Evolutionary conservation across 2,797 vertebrate genomes (phyloP).

Genomic region (Falco columbarius): DNA sequence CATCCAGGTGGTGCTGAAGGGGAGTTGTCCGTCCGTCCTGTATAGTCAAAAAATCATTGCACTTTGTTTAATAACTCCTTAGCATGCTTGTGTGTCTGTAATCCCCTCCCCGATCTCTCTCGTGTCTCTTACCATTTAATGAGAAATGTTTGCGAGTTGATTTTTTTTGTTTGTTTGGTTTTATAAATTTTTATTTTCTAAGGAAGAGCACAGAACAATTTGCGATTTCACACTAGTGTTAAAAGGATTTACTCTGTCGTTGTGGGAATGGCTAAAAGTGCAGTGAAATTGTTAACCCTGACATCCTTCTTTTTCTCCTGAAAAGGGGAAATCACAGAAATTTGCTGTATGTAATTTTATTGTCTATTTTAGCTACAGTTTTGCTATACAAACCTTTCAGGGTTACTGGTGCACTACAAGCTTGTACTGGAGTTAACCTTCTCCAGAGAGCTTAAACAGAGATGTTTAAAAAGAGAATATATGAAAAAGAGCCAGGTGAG

Average conservation of each 20-base stretch:
- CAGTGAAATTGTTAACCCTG: constrained; percentile 49
- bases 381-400: neutral
- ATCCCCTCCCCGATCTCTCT: neutral
- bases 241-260: constrained; percentile 66
- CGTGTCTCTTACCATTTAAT: constrained; percentile 50
- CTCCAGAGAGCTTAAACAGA: constrained; percentile 4
- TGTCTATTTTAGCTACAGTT: constrained; percentile 50
- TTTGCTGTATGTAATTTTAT: constrained; percentile 24
- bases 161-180: neutral
- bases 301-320: neutral
- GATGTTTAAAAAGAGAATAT: neutral
- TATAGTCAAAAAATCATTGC: constrained; percentile 50
- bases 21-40: constrained; percentile 29
- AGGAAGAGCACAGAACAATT: constrained; percentile 73
- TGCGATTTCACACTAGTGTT: constrained; percentile 43
- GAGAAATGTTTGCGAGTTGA: constrained; percentile 49
- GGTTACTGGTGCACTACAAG: constrained; percentile 1
- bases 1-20: constrained; percentile 2
- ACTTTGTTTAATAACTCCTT: constrained; percentile 59
- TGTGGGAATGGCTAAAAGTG: constrained; percentile 43
- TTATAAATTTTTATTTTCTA: constrained; percentile 17
- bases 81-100: constrained; percentile 48
- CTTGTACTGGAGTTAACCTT: neutral
- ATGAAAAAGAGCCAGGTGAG: neutral
- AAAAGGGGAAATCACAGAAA: neutral